Percentiles rank a stretch among this genome's conserved stretches.
Conservation (phyloP, 30 jellyfish, hydroid and myxozoan species). For the Pseudorhiza aurosa region DNA sequence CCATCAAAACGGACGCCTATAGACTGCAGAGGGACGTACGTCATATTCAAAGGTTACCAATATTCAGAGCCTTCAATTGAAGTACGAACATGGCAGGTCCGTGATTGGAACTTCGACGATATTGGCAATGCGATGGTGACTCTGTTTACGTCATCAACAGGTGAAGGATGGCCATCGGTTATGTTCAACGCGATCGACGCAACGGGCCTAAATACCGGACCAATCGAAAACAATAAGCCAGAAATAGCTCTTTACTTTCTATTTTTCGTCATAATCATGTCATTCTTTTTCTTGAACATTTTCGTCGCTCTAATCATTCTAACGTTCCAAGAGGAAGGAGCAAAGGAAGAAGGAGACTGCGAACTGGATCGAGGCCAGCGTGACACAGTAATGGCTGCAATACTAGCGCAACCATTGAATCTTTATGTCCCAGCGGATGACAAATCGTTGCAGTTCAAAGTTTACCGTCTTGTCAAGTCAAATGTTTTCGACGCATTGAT, state of each 20-base stretch:
- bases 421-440: constrained; percentile 86
- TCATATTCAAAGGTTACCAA: constrained; percentile 38
- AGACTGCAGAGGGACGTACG: constrained; percentile 72
- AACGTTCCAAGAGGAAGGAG: constrained; percentile 86
- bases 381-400: constrained; percentile 75
- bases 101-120: constrained; percentile 75
- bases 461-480: constrained; percentile 80
- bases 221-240: constrained; percentile 56
- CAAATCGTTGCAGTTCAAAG: constrained; percentile 68
- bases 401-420: constrained; percentile 77
- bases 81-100: constrained; percentile 48
- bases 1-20: constrained; percentile 59
- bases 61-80: constrained; percentile 58
- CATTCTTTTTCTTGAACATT: constrained; percentile 80
- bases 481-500: constrained; percentile 69
- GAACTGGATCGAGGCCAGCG: constrained; percentile 83
- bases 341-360: constrained; percentile 72
- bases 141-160: constrained; percentile 82
- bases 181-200: constrained; percentile 84
- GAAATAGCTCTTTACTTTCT: constrained; percentile 72
- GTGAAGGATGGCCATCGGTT: constrained; percentile 91
- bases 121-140: constrained; percentile 66
- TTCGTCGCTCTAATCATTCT: constrained; percentile 83
- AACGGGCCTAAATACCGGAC: constrained; percentile 59
- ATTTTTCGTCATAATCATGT: constrained; percentile 71